Base-by-base conservation (phyloP, 2,888 invertebrate species). In the Miltochrista miniata region DNA sequence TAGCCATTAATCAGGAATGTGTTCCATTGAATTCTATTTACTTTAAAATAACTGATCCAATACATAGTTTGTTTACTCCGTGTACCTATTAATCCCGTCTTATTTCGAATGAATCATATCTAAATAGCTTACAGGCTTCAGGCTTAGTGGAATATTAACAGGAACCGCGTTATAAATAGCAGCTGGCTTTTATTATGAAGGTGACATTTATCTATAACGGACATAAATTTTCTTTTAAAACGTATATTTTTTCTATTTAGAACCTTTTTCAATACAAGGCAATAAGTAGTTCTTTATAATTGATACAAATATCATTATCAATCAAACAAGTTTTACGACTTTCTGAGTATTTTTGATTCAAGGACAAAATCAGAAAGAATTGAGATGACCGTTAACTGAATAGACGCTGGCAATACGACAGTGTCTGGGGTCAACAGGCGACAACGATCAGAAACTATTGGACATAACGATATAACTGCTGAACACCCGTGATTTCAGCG, bases 401-500 rank as follows among this genome's bases (percentile, higher is more conserved):
- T 83, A 85, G 80, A 74, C 72, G 60, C 74, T 61, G 68, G 75
- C 83, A 81, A 83, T 77, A 85, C 85, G 81, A 64, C 67, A 54
- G 76, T 73, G 82, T 83, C 79, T 78, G 56, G 70, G 85, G 85
- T 87, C 85, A 88, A 88, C 79, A 81, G 83, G 80, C 83, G 73
- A 70, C 72, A 78, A 83, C 78, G 78, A 80, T 76, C 73, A 72
- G 71, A 72, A 72, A 75, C 64, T 78, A 78, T 78, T 82, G 77
- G 75, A 74, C 76, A 76, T 85, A 83, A 86, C 79, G 68, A 83
- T 80, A 79, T 85, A 82, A 83, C 79, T 75, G 80, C 73, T 74
- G 70, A 69, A 83, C 79, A 83, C 81, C 85, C 82, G 83, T 85
- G 87, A 87, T 87, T 88, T 82, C 80, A 81, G 76, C 64, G 66